Evolutionary conservation across 1,140 invertebrate species (phyloP).

Genomic region (Chlorops oryzae): DNA sequence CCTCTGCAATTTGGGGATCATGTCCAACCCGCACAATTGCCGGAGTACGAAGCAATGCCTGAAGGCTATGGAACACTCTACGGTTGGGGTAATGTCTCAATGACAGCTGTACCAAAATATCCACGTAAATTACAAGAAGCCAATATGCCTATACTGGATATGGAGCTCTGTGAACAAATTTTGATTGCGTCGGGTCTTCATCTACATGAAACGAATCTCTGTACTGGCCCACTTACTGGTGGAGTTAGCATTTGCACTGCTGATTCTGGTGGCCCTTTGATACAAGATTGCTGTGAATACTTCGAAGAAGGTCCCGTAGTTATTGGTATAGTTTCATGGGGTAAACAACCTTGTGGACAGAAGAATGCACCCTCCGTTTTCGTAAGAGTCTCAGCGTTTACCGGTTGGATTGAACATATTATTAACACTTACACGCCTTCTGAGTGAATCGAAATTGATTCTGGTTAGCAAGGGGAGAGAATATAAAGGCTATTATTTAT

Average conservation of each 20-base stretch:
- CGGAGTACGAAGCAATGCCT: conserved; percentile 47
- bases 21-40: conserved; percentile 48
- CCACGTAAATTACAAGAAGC: conserved; percentile 49
- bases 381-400: conserved; percentile 60
- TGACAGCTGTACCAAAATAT: conserved; percentile 41
- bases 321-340: conserved; percentile 47
- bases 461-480: neutral
- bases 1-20: conserved; percentile 35
- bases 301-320: conserved; percentile 27
- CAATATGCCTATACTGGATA: conserved; percentile 48
- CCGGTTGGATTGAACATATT: conserved; percentile 56
- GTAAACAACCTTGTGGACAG: conserved; percentile 49
- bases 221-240: conserved; percentile 51
- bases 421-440: conserved; percentile 13
- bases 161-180: conserved; percentile 36
- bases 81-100: conserved; percentile 50
- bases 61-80: conserved; percentile 49
- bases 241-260: conserved; percentile 50
- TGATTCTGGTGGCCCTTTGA: conserved; percentile 50
- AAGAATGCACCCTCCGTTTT: conserved; percentile 66
- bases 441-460: neutral
- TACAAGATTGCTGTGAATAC: conserved; percentile 26
- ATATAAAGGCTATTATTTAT: no score
- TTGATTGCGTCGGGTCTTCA: conserved; percentile 34
- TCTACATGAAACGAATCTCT: conserved; percentile 50